Evolutionary conservation across 2,797 vertebrate genomes (phyloP), one percentile per base, ranked within the genome.

Genomic region (Sphaeramia orbicularis): DNA sequence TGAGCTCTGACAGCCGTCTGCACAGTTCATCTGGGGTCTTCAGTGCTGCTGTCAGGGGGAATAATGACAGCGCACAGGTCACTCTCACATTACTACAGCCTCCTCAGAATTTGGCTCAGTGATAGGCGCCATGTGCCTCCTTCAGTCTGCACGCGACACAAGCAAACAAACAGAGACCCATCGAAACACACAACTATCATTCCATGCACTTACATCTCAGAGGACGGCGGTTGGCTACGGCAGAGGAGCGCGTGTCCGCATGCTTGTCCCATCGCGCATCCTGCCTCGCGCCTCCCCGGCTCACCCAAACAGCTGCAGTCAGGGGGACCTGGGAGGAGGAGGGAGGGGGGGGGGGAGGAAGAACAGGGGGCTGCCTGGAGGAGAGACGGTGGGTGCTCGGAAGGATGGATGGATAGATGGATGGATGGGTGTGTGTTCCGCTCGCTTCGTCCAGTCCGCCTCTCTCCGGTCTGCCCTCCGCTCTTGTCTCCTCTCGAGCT

Each of bases 201-300:
- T 38, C 56, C 68, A 14, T 30, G 58, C 76, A 96, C 96, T 96
- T 93, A 97, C 95, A 95, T 92, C 69, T 96, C 95, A 78, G 94
- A 92, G 47, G 95, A 91, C 53, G 95, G 92, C 47, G 95, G 94
- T 70, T 98, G 96, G 93, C 94, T 98, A 92, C 97, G 95, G 93
- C 97, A 99, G 79, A 98, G 96, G 89, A 98, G 96, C 92, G 97
- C 96, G 95, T 98, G 96, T 92, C 97, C 96, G 86, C 97, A 98
- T 81, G 96, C 96, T 91, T 99, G 97, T 92, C 97, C 97, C 97
- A 98, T 99, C 88, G 84, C 95, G 95, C 95, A 92, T 95, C 95
- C 95, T 96, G 90, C 76, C 93, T 93, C 65, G 80, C 91, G 86
- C 86, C 76, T 87, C 86, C 64, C 70, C 64, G 62, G 81, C 80